Evolutionary conservation across 1,140 invertebrate species (phyloP), one percentile per base, ranked within the genome.

Genomic region (Solenopsis fugax): DNA sequence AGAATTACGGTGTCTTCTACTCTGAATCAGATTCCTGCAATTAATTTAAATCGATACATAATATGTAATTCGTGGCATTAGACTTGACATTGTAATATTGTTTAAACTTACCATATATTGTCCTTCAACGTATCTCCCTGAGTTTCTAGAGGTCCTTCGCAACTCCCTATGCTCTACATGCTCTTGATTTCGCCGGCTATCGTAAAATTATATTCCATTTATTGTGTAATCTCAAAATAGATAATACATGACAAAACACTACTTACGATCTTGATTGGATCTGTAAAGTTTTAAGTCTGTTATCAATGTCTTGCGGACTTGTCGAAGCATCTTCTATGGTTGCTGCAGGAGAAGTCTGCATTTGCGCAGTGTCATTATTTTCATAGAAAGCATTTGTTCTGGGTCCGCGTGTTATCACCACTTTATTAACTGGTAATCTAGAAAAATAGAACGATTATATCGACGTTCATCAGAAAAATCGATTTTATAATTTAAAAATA

Each of bases 11-110:
- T 72, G 54, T 71, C 34, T 86, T 45, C 37, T 91, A 94, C 45
- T 95, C 94, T 2, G 94, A 94, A 88, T 95, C 94, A 41, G 93
- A 94, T 90, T 95, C 94, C 94, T 95, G 86, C 34, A 93, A 95
- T 84, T 54, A 82, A 45, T 71, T 54, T 73, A 18, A 24, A 56
- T 71, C 34, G n/a, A 67, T 69, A 10, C 60, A 24, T 75, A 54
- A 75, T 50, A 41, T 85, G 50, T 45, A 60, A 86, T 37, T 80
- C 13, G 9, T 41, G 50, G 58, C 52, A 86, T 56, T 65, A 62
- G 29, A 21, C 24, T 50, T 48, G 0, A 21, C 62, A 73, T 73
- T 56, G 21, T 21, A 72, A 56, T 77, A 88, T 75, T 80, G 54
- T 48, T 67, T 0, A 21, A 76, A 50, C 21, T 92, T 87, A 95